phyloP scores from a whole-genome alignment of 35 echinoderm and acorn worm species.

The Nesometra sesokonis region DNA sequence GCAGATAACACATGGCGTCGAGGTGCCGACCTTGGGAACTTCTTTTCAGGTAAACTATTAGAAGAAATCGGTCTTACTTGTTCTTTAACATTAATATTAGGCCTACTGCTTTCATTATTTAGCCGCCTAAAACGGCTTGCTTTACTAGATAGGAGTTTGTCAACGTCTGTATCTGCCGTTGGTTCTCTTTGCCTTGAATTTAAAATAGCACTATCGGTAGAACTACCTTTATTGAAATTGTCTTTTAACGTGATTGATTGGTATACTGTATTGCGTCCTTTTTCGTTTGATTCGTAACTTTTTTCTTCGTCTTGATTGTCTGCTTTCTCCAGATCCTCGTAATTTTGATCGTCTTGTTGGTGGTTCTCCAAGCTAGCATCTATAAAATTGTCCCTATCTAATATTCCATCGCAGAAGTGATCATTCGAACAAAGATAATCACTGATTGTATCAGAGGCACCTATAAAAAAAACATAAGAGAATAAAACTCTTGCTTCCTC shows the following conservation, averaged over 20 bases:
- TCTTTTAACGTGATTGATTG: too few species aligned
- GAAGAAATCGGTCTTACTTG: neutral
- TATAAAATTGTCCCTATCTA: neutral
- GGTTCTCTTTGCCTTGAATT: too few species aligned
- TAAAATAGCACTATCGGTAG: too few species aligned
- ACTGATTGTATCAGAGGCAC: neutral
- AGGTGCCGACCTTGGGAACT: neutral
- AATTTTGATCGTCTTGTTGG: neutral
- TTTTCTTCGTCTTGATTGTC: neutral
- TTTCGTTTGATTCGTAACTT: neutral
- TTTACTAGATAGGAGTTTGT: too few species aligned
- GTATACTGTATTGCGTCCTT: neutral
- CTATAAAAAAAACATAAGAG: too few species aligned
- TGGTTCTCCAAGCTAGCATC: neutral
- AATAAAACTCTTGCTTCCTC: too few species aligned
- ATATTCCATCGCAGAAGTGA: neutral
- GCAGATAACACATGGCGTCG: neutral
- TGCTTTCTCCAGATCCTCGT: neutral
- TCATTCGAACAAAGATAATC: neutral
- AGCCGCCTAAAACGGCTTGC: too few species aligned
- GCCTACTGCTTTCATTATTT: too few species aligned
- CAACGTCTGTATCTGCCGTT: too few species aligned
- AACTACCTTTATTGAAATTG: too few species aligned
- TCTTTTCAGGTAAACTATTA: neutral
- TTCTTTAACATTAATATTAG: neutral